These are phyloP conservation scores for Drosophila truncata DNA, from an alignment of 1,140 invertebrate genomes.

Conservation along the genomic window DNA sequence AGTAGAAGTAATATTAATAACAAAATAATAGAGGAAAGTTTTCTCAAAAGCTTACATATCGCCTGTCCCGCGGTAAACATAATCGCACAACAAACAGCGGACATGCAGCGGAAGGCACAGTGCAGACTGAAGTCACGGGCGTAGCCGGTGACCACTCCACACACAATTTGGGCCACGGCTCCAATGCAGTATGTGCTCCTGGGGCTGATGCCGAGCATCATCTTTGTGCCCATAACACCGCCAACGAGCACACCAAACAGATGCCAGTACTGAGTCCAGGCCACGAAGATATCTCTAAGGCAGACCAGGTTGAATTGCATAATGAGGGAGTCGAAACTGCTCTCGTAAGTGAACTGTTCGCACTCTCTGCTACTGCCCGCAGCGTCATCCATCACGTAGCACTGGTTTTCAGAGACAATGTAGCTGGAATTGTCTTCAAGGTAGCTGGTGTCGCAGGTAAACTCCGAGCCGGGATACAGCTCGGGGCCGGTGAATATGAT, in stretches of 20 bases:
- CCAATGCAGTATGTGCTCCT: slow-evolving; percentile 82
- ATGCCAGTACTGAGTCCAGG: slow-evolving; percentile 86
- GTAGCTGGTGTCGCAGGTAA: slow-evolving; percentile 62
- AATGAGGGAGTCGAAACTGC: slow-evolving; percentile 77
- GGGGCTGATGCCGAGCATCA: slow-evolving; percentile 84
- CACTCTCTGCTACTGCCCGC: slow-evolving; percentile 55
- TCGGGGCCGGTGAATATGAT: slow-evolving; percentile 84
- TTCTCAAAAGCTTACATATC: slow-evolving; percentile 63
- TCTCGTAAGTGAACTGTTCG: slow-evolving; percentile 65
- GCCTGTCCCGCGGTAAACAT: slow-evolving; percentile 83
- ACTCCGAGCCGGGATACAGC: slow-evolving; percentile 71
- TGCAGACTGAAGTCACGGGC: slow-evolving; percentile 81
- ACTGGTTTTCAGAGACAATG: slow-evolving; percentile 62
- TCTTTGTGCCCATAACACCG: slow-evolving; percentile 82
- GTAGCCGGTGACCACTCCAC: slow-evolving; percentile 83
- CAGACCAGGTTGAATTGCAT: slow-evolving; percentile 85
- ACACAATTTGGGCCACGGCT: slow-evolving; percentile 78
- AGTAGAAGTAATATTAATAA: not conserved
- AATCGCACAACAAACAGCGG: slow-evolving; percentile 83
- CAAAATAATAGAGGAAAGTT: not conserved
- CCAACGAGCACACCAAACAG: slow-evolving; percentile 85
- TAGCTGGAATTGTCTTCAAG: slow-evolving; percentile 40
- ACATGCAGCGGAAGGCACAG: slow-evolving; percentile 80
- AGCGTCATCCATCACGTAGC: slow-evolving; percentile 60
- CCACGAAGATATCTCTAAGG: slow-evolving; percentile 83